Evolutionary conservation across 2,888 invertebrate species (phyloP).

Genomic region (Cerastoderma edule): DNA sequence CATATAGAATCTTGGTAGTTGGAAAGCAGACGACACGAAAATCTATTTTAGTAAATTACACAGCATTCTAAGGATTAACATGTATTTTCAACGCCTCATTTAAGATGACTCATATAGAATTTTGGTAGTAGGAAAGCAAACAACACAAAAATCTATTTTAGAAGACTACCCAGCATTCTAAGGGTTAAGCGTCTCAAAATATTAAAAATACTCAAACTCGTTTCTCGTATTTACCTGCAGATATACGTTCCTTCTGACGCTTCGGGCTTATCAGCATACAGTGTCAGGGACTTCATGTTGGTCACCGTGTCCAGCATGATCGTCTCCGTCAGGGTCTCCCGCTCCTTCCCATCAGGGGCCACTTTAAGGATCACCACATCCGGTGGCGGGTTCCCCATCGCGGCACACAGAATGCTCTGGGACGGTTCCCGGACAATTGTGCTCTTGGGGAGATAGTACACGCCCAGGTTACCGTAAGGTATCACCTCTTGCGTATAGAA

Average conservation of each 20-base stretch:
- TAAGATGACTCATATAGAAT: no score
- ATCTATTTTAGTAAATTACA: no score
- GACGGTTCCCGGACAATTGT: conserved; percentile 45
- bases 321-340: conserved; percentile 33
- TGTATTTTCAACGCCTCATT: no score
- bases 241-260: conserved; percentile 46
- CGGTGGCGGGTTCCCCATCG: conserved; percentile 57
- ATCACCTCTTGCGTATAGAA: conserved; percentile 38
- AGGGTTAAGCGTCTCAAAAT: no score
- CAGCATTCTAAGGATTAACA: no score
- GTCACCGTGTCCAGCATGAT: conserved; percentile 45
- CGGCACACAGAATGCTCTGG: conserved; percentile 54
- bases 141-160: no score
- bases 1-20: no score
- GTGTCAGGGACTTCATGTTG: conserved; percentile 45
- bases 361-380: conserved; percentile 47
- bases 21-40: no score
- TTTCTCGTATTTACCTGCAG: conserved; percentile 60
- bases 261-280: conserved; percentile 30
- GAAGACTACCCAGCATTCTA: no score
- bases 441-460: conserved; percentile 40
- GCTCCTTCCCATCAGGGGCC: conserved; percentile 5
- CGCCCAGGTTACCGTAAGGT: conserved; percentile 42
- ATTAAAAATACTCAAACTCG: no score
- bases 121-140: no score